These are phyloP conservation scores for Haliclona indistincta DNA, from an alignment of 37 sponge, comb jelly and placozoan species.

Conservation along the genomic window DNA sequence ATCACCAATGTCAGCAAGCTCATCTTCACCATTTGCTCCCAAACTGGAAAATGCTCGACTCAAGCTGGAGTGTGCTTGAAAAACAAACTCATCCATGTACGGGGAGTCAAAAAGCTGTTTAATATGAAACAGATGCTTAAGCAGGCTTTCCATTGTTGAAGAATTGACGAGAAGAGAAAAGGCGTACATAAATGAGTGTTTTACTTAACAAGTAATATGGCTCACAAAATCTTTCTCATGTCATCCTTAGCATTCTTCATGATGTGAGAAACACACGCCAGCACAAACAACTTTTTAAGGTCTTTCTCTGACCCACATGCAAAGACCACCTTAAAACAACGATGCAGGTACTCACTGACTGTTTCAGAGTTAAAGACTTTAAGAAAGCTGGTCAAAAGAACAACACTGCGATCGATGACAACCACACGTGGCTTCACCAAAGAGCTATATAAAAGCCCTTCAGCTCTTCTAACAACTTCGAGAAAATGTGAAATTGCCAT, in stretches of 20 bases:
- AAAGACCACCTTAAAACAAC: constrained; percentile 1
- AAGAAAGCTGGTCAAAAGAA: constrained; percentile 13
- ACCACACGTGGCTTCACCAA: neutral
- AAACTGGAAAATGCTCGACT: too few species aligned
- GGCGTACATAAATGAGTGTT: neutral
- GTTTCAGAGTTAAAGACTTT: constrained; percentile 13
- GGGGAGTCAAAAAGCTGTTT: too few species aligned
- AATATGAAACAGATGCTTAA: too few species aligned
- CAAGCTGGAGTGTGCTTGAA: too few species aligned
- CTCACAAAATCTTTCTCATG: constrained; percentile 1
- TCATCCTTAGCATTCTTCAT: neutral
- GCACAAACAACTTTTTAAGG: neutral
- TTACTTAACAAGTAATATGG: neutral
- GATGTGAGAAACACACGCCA: neutral
- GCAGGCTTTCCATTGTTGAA: too few species aligned
- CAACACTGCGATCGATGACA: constrained; percentile 15
- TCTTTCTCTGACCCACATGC: neutral
- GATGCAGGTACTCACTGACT: neutral
- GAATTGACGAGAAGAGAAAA: too few species aligned
- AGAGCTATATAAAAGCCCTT: neutral
- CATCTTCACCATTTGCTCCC: too few species aligned
- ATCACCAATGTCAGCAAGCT: too few species aligned
- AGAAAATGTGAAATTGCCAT: constrained; percentile 2
- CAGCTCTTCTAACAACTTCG: neutral
- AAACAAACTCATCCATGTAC: too few species aligned